Base-by-base conservation (phyloP, 1,140 invertebrate species). In the Brachionus koreanus region DNA sequence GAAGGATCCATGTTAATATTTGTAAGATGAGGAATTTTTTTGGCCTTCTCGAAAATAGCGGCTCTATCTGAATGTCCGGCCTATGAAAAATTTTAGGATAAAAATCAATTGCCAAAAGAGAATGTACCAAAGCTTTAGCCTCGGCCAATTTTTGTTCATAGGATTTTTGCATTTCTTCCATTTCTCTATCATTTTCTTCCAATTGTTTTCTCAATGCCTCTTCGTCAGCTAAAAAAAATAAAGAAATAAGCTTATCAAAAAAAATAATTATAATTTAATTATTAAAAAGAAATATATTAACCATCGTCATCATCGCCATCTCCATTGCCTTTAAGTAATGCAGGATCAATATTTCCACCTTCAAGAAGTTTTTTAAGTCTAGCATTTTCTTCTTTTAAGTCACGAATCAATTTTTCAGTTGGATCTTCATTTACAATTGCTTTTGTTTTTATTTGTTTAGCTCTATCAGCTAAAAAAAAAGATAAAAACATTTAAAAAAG, bases 1-100 rank as follows among this genome's bases (percentile, higher is more conserved):
- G 88, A 87, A 6, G 91, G 89, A 85, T 92, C 91, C 83, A 90
- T 88, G 85, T 92, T 92, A 46, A 92, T 85, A 86, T 92, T 92
- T 84, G 88, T 91, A 10, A 92, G 85, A 86, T 91, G 89, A 12
- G 90, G 89, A 39, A 87, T 86, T n/a, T 84, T 88, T 83, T 89
- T 89, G 84, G 89, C 89, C 77, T 90, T 90, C 77, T 88, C 86
- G 75, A 88, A 87, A 10, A 89, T 86, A 76, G 85, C 83, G 67
- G 85, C 84, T 83, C 84, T 84, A 61, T 85, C 83, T 16, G 49
- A 83, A 67, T 13, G 82, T 2, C 42, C 61, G 19, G 61, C 25
- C 76, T 67, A 23, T 7, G 25, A 52, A 57, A 57, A 19, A 25
- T 16, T 35, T 65, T 23, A 39, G 2, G 6, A 42, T 33, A 16